Evolutionary conservation across 30 jellyfish, hydroid and myxozoan species (phyloP).

Genomic region (Hydractinia echinata): DNA sequence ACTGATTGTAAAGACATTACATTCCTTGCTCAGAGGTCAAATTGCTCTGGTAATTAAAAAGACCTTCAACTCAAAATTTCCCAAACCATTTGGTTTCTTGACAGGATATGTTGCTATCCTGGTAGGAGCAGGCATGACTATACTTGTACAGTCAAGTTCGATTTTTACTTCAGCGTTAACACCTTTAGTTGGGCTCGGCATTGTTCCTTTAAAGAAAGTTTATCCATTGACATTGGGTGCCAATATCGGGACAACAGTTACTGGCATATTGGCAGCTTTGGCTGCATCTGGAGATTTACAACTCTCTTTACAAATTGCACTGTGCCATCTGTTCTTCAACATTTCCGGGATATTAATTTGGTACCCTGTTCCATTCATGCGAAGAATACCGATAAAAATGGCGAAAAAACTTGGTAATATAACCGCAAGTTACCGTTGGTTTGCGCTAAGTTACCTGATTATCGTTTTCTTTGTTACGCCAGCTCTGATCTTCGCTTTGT

Average conservation of each 20-base stretch:
- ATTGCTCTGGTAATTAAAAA: slow-evolving; percentile 67
- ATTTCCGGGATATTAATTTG: slow-evolving; percentile 72
- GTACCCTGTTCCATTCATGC: slow-evolving; percentile 77
- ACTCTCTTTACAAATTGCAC: slow-evolving; percentile 74
- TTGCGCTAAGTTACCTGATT: slow-evolving; percentile 56
- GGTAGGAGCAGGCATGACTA: slow-evolving; percentile 83
- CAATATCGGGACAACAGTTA: slow-evolving; percentile 84
- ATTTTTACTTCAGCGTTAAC: slow-evolving; percentile 85
- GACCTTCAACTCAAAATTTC: slow-evolving; percentile 78
- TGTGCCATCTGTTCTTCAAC: slow-evolving; percentile 88
- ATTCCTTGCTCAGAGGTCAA: slow-evolving; percentile 75
- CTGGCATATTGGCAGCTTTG: slow-evolving; percentile 83
- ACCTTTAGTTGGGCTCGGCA: slow-evolving; percentile 89
- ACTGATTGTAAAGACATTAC: slow-evolving; percentile 63
- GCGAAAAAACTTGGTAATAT: slow-evolving; percentile 77
- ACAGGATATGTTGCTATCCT: slow-evolving; percentile 78
- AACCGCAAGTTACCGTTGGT: slow-evolving; percentile 88
- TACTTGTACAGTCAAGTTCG: slow-evolving; percentile 85
- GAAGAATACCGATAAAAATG: slow-evolving; percentile 63
- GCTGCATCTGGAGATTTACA: slow-evolving; percentile 66
- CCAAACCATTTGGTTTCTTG: slow-evolving; percentile 75
- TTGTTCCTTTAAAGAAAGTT: slow-evolving; percentile 61
- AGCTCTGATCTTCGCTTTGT: slow-evolving; percentile 58
- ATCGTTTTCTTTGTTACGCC: slow-evolving; percentile 59
- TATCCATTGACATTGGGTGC: slow-evolving; percentile 89